These are phyloP conservation scores for human (Homo sapiens) DNA, from an alignment of 2,113 vertebrate genomes.

Conservation along the genomic window GRCh38 chr2:19713501-19714000, in stretches of 20 bases:
- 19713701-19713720: neutral
- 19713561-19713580: neutral
- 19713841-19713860: neutral
- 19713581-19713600: neutral
- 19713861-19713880: neutral
- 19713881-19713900: neutral
- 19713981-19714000: conserved; percentile 61
- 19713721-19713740: neutral
- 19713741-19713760: fast-evolving
- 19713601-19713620: neutral
- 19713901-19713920: conserved; percentile 1
- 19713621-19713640: neutral
- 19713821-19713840: neutral
- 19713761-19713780: fast-evolving
- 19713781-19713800: neutral
- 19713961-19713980: conserved; percentile 62
- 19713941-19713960: conserved; percentile 1
- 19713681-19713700: neutral
- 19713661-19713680: neutral
- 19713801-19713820: neutral
- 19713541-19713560: neutral
- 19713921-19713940: conserved; percentile 58
- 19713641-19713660: neutral
- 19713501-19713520: neutral
- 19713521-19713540: neutral